Evolutionary conservation across 2,797 vertebrate species (phyloP).

Genomic region (Hafferia zeledoni): DNA sequence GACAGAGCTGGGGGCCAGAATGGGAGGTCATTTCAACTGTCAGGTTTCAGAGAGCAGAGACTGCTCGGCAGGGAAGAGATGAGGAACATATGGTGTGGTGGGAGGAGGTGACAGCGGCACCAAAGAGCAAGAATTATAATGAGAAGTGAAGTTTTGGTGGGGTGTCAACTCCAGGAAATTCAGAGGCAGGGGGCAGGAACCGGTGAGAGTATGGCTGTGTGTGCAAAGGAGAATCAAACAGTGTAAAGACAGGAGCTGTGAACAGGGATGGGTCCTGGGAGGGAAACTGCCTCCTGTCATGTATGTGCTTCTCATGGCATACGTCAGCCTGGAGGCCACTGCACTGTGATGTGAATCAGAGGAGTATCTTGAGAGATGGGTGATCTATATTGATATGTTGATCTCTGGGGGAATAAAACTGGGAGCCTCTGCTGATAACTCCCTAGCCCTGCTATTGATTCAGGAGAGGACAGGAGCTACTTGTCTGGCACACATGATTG

Average conservation of each 20-base stretch:
- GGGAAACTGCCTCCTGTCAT: background rate
- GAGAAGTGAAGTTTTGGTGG: slow-evolving; percentile 8
- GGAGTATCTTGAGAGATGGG: background rate
- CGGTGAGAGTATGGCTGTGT: rapidly evolving
- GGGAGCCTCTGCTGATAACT: background rate
- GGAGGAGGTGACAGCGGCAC: slow-evolving; percentile 29
- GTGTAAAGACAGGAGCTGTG: background rate
- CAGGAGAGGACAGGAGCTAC: background rate
- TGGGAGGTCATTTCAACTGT: slow-evolving; percentile 28
- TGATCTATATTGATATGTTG: background rate
- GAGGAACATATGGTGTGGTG: slow-evolving; percentile 45
- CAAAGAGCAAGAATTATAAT: background rate
- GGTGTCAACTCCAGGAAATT: background rate
- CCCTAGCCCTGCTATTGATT: background rate
- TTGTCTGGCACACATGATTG: background rate
- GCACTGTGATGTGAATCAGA: background rate
- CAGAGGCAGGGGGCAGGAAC: background rate
- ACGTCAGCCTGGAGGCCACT: background rate
- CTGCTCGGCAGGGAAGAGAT: background rate
- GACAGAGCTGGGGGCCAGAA: background rate
- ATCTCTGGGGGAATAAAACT: background rate
- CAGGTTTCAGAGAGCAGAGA: background rate
- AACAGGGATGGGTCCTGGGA: background rate
- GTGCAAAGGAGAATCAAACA: background rate
- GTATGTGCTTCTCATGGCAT: background rate